These are phyloP conservation scores for Cygnus olor DNA, from an alignment of 2,797 vertebrate species.

Conservation along the genomic window DNA sequence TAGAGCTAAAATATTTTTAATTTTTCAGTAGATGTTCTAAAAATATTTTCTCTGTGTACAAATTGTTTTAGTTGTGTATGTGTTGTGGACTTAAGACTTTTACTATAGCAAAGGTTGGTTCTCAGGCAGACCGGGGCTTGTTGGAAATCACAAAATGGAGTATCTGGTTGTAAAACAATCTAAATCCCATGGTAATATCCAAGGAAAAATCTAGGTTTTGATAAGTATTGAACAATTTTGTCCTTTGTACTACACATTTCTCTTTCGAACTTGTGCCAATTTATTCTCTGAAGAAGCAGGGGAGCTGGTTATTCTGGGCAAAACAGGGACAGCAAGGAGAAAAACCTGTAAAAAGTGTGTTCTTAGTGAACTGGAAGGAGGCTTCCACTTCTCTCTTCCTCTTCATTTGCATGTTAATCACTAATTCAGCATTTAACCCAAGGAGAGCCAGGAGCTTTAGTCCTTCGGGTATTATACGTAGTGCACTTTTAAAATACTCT, in stretches of 20 bases:
- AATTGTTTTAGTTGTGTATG: background rate
- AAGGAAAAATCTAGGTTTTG: background rate
- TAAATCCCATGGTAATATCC: background rate
- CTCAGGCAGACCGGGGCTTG: background rate
- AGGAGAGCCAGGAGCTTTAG: background rate
- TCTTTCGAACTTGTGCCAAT: background rate
- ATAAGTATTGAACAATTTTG: background rate
- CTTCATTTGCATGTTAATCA: conserved; percentile 1
- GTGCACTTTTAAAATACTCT: background rate
- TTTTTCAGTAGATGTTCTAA: conserved; percentile 13
- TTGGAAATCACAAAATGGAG: background rate
- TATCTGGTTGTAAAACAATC: background rate
- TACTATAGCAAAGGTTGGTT: background rate
- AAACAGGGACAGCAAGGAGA: background rate
- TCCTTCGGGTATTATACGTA: background rate
- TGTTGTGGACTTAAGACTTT: background rate
- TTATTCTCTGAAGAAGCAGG: background rate
- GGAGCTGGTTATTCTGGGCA: background rate
- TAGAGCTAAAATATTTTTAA: background rate
- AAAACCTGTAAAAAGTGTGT: background rate
- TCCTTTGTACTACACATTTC: background rate
- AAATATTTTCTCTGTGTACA: background rate
- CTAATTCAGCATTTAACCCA: background rate
- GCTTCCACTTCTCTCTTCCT: background rate
- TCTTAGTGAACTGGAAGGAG: background rate